phyloP scores from a whole-genome alignment of 2,888 invertebrate genomes.

The Caenorhabditis parvicauda region DNA sequence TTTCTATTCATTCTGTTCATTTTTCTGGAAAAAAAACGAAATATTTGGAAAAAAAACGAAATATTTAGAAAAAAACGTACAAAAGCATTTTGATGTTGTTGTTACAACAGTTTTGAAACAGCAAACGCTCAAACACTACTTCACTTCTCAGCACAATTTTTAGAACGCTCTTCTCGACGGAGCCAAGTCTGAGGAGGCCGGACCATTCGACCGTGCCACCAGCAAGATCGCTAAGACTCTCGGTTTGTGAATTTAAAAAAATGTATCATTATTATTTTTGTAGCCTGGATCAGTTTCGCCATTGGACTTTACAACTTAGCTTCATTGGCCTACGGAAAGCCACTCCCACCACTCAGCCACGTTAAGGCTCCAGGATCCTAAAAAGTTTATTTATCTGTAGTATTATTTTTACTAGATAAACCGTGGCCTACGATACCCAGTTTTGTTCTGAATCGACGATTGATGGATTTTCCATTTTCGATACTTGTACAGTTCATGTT shows the following conservation, averaged over 20 bases:
- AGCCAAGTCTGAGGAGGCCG: constrained; percentile 56
- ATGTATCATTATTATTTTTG: neutral
- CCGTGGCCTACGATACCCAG: no score
- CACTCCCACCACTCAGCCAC: constrained; percentile 51
- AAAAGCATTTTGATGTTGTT: neutral
- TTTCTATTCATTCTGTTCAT: no score
- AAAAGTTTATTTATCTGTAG: constrained; percentile 21
- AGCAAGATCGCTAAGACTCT: constrained; percentile 44
- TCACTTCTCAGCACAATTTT: constrained; percentile 4
- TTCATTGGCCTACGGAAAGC: constrained; percentile 47
- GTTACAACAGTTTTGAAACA: no score
- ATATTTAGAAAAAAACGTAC: no score
- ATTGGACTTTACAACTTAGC: constrained; percentile 52
- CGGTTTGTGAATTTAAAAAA: constrained; percentile 10
- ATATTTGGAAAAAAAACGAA: no score
- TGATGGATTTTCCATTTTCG: no score
- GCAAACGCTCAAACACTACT: no score
- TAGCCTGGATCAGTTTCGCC: constrained; percentile 36
- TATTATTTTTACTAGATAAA: constrained; percentile 21
- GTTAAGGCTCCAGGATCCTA: constrained; percentile 51
- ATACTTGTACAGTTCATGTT: no score
- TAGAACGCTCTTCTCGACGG: constrained; percentile 56
- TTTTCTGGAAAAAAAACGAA: no score
- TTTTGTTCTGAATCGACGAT: no score
- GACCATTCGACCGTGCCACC: constrained; percentile 45